These are phyloP conservation scores for Anthoscopus minutus DNA, from an alignment of 2,113 vertebrate genomes.

Conservation along the genomic window DNA sequence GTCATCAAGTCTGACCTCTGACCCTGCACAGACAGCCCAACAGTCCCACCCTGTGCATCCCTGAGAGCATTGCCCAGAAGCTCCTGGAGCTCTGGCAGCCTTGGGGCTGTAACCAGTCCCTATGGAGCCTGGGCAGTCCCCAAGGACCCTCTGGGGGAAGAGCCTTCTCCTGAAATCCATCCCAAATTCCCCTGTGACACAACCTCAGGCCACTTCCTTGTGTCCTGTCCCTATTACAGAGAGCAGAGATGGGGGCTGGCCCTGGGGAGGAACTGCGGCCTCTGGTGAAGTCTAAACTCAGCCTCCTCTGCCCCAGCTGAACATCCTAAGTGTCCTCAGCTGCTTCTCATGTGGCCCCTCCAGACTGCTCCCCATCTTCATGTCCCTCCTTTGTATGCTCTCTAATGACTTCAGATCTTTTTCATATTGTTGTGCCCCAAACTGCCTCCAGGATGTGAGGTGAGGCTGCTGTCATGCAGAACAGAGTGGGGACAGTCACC, in stretches of 20 bases:
- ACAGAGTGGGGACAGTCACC: neutral
- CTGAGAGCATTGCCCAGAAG: neutral
- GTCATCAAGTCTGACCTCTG: accelerated
- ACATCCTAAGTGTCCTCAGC: neutral
- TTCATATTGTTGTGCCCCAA: neutral
- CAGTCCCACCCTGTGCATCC: neutral
- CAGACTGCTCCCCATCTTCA: neutral
- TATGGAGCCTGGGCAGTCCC: neutral
- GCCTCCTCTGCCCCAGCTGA: neutral
- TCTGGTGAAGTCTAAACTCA: neutral
- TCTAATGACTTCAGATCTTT: neutral
- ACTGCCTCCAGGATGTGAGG: neutral
- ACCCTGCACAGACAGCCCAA: neutral
- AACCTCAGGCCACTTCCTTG: neutral
- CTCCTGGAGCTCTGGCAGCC: neutral
- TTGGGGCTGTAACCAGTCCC: neutral
- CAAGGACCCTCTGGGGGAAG: neutral
- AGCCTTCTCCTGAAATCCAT: neutral
- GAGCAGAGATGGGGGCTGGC: neutral
- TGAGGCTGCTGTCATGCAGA: neutral
- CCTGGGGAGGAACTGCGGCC: neutral
- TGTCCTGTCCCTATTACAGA: neutral
- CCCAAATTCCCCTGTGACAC: neutral
- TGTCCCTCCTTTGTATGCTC: neutral
- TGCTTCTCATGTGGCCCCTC: neutral